Evolutionary conservation across 2,888 invertebrate genomes (phyloP).

Genomic region (Archips xylosteana): DNA sequence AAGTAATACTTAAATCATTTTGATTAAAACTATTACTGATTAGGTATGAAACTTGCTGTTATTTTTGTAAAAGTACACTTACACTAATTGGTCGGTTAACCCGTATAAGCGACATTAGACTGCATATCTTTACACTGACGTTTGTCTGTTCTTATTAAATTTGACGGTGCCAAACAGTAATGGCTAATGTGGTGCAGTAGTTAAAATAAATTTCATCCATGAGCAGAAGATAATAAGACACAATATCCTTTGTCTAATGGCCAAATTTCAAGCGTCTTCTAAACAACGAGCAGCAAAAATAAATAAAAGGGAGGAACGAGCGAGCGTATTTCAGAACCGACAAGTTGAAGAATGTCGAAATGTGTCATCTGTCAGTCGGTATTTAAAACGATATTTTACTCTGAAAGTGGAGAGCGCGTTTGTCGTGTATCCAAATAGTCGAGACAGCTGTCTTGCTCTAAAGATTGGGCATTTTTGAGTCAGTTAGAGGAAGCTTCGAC

Average conservation of each 20-base stretch:
- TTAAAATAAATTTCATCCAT: constrained; percentile 50
- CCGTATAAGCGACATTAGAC: constrained; percentile 66
- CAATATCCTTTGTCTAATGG: constrained; percentile 48
- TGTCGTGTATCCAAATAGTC: constrained; percentile 77
- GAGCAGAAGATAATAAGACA: constrained; percentile 51
- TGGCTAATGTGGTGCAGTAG: constrained; percentile 43
- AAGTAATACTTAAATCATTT: constrained; percentile 39
- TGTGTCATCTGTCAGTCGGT: constrained; percentile 85
- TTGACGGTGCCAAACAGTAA: constrained; percentile 60
- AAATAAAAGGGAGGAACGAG: constrained; percentile 68
- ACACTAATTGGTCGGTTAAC: constrained; percentile 64
- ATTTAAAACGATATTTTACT: constrained; percentile 85
- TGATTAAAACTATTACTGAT: constrained; percentile 25
- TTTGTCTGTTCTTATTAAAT: constrained; percentile 71
- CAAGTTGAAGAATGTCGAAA: constrained; percentile 85
- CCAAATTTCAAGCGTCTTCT: constrained; percentile 52
- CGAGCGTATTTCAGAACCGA: constrained; percentile 79
- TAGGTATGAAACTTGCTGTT: constrained; percentile 39
- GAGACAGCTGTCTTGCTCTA: constrained; percentile 74
- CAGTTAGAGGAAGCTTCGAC: constrained; percentile 70
- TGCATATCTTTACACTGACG: constrained; percentile 61
- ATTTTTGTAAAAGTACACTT: constrained; percentile 46
- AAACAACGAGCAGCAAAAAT: constrained; percentile 65
- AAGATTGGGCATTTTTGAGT: constrained; percentile 70
- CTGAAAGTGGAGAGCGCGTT: constrained; percentile 70